These are phyloP conservation scores for Papilio demoleus DNA, from an alignment of 2,888 invertebrate genomes.

Conservation along the genomic window DNA sequence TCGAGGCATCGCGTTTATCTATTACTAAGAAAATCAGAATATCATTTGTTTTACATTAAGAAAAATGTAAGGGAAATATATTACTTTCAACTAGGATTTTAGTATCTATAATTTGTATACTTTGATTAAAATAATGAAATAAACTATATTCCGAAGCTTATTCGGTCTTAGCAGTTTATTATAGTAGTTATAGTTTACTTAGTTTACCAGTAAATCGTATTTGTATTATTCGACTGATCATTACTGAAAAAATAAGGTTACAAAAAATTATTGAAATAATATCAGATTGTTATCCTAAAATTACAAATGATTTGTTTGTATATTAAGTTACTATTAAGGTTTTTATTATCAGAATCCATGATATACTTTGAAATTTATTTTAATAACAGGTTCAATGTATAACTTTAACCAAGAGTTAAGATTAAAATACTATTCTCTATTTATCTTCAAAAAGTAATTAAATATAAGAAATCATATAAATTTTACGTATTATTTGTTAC, in stretches of 20 bases:
- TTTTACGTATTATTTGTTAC: slow-evolving; percentile 29
- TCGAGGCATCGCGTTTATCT: slow-evolving; percentile 48
- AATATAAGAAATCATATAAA: slow-evolving; percentile 15
- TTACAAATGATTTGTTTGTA: neutral
- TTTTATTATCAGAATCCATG: too few relatives aligned
- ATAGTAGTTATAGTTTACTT: too few relatives aligned
- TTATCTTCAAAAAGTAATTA: neutral
- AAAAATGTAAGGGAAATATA: neutral
- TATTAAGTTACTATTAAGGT: neutral
- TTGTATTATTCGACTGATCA: too few relatives aligned
- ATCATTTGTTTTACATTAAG: slow-evolving; percentile 47
- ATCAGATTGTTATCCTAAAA: too few relatives aligned
- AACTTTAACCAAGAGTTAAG: too few relatives aligned
- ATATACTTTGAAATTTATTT: too few relatives aligned
- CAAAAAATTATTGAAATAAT: too few relatives aligned
- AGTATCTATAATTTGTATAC: too few relatives aligned
- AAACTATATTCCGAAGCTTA: too few relatives aligned
- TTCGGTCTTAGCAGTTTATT: too few relatives aligned
- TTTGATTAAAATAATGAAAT: neutral
- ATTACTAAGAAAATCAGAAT: slow-evolving; percentile 51
- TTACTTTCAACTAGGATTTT: neutral
- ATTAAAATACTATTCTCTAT: neutral
- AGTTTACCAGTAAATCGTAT: too few relatives aligned
- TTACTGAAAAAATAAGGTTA: too few relatives aligned
- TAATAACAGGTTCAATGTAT: neutral